Percentiles rank a stretch among this genome's conserved stretches.
These are phyloP conservation scores for Gymnogyps californianus DNA, from an alignment of 2,113 vertebrate genomes.

Conservation along the genomic window DNA sequence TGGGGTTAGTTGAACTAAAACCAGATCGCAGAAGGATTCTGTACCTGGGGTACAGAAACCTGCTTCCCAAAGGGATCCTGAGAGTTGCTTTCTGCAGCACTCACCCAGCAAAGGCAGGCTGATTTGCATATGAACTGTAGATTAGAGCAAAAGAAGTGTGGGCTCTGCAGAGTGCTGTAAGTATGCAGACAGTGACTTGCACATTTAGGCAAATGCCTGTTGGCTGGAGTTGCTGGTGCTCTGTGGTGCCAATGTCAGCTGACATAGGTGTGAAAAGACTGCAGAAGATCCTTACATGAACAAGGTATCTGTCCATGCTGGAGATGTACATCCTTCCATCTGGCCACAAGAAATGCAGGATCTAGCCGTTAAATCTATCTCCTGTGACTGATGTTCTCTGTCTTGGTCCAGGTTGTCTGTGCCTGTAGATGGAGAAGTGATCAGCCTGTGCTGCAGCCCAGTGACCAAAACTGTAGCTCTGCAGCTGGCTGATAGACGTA, in stretches of 20 bases:
- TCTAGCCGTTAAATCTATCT: not conserved
- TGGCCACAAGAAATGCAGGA: not conserved
- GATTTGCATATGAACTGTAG: not conserved
- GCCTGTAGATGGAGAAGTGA: constrained; percentile 81
- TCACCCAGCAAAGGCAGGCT: not conserved
- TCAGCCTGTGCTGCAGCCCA: constrained; percentile 76
- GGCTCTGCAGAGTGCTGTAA: not conserved
- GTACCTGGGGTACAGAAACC: not conserved
- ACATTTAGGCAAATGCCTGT: not conserved
- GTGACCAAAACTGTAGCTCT: constrained; percentile 79
- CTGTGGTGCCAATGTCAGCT: not conserved
- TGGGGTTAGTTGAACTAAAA: not conserved
- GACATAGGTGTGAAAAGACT: not conserved
- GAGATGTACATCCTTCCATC: not conserved
- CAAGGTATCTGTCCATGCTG: not conserved
- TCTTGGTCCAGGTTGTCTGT: constrained; percentile 71
- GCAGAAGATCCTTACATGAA: not conserved
- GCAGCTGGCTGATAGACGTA: constrained; percentile 82
- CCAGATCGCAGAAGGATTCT: not conserved
- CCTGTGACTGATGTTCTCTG: not conserved
- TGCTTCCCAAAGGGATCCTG: not conserved
- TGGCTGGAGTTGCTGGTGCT: not conserved
- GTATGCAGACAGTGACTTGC: not conserved
- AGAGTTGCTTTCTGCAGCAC: not conserved
- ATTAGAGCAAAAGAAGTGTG: not conserved